phyloP scores from a whole-genome alignment of 2,888 invertebrate genomes.

The Sericinus montela region DNA sequence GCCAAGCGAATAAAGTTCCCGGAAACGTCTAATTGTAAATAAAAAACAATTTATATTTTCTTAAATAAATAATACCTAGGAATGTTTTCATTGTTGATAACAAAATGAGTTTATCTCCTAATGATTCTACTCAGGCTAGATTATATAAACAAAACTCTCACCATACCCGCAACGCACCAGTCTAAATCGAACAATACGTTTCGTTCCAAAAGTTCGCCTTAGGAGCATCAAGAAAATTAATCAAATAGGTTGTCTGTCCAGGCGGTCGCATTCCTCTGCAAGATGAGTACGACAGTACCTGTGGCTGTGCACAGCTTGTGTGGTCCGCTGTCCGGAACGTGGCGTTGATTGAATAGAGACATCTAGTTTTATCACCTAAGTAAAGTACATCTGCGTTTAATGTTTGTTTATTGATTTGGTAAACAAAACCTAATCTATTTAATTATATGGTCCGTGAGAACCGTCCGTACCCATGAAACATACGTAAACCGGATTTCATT shows the following conservation, averaged over 20 bases:
- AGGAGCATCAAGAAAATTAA: slow-evolving; percentile 15
- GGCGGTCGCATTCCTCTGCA: slow-evolving; percentile 17
- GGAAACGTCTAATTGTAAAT: too few species aligned
- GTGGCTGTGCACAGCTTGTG: slow-evolving; percentile 55
- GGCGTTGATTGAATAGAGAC: slow-evolving; percentile 23
- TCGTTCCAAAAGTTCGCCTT: slow-evolving; percentile 20
- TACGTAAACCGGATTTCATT: too few species aligned
- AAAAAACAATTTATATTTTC: too few species aligned
- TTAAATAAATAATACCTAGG: too few species aligned
- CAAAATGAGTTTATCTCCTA: too few species aligned
- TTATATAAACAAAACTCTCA: too few species aligned
- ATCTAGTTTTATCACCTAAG: slow-evolving; percentile 7
- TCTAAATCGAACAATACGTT: slow-evolving; percentile 20
- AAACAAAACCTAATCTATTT: not conserved
- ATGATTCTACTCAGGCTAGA: too few species aligned
- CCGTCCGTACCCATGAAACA: too few species aligned
- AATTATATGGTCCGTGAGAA: slow-evolving; percentile 3
- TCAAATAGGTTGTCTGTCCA: slow-evolving; percentile 16
- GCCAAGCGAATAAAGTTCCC: too few species aligned
- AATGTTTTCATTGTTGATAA: too few species aligned
- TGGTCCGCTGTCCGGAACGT: slow-evolving; percentile 40
- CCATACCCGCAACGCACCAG: too few species aligned
- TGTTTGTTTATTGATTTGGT: slow-evolving; percentile 3
- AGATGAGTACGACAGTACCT: slow-evolving; percentile 37
- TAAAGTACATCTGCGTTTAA: slow-evolving; percentile 7